Percentiles rank a stretch among this genome's conserved stretches.
Conservation (phyloP, 2,797 vertebrate genomes). For the Betta splendens region DNA sequence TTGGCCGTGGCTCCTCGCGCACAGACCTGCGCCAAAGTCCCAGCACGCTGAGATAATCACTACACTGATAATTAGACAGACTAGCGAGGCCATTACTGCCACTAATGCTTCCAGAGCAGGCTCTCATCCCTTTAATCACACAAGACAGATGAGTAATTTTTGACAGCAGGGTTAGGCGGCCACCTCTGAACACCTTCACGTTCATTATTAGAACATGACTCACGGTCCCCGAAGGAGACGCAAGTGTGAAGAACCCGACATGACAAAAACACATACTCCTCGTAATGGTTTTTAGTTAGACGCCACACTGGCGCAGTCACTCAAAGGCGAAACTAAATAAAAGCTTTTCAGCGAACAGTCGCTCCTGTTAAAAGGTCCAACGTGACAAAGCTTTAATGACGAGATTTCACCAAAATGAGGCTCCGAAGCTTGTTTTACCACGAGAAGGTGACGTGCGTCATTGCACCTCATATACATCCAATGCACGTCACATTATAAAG, state of each 20-base stretch:
- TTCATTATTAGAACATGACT: conserved; percentile 34
- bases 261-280: conserved; percentile 13
- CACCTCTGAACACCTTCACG: conserved; percentile 25
- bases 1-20: conserved; percentile 14
- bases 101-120: conserved; percentile 26
- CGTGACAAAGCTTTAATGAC: background rate
- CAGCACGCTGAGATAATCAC: conserved; percentile 44
- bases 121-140: conserved; percentile 47
- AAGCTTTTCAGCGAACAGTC: background rate
- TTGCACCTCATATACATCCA: too few relatives aligned
- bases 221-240: conserved; percentile 25
- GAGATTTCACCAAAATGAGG: background rate
- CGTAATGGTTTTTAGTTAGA: conserved; percentile 13
- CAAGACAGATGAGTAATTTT: conserved; percentile 35
- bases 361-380: too few relatives aligned
- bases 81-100: conserved; percentile 34
- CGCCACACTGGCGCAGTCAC: conserved; percentile 10
- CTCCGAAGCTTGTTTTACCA: background rate
- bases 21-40: conserved; percentile 10
- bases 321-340: background rate
- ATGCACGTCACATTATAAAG: too few relatives aligned
- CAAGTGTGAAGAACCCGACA: conserved; percentile 21
- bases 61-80: conserved; percentile 50
- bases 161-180: conserved; percentile 18
- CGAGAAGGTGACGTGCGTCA: too few relatives aligned